Base-by-base conservation (phyloP, 2,113 vertebrate genomes). In the Typhlomys cinereus region DNA sequence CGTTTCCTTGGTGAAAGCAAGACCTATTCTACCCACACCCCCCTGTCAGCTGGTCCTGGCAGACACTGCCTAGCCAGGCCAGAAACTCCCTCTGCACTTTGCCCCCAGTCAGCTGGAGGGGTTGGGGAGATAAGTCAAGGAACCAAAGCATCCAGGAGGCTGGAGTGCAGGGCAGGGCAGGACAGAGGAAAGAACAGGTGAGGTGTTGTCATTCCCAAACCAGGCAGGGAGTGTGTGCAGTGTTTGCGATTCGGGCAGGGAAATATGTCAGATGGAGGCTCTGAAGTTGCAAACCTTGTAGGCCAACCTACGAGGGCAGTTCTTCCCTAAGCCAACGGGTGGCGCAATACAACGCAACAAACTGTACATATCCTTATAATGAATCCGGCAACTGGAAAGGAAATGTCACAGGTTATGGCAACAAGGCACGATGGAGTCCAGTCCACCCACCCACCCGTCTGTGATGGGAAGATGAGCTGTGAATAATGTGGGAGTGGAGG, bases 311-410 rank as follows among this genome's bases (percentile, higher is more conserved):
- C 98, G 98, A 98, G 99, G 99, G 98, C 99, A 99, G 98, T 98
- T 99, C 99, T 98, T 99, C 96, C 99, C 99, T 99, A 99, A 98
- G 98, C 99, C 99, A 98, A 99, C 98, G 93, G 99, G 99, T 97
- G 99, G 99, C 96, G 98, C 99, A 98, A 99, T 99, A 98, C 99
- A 97, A 96, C 98, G 98, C 97, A 99, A 99, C 98, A 99, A 99
- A 99, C 99, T 99, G 99, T 99, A 99, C 99, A 99, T 98, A 98
- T 99, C 99, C 99, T 99, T 99, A 99, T 99, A 99, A 98, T 98
- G 99, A 98, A 99, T 99, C 97, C 98, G 98, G 98, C 98, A 99
- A 96, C 99, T 99, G 98, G 98, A 99, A 99, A 98, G 98, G 98
- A 98, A 99, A 99, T 92, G 98, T 97, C 94, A 98, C 83, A 98